phyloP scores from a whole-genome alignment of 37 sponge, comb jelly and placozoan genomes.

The Crambe crambe region DNA sequence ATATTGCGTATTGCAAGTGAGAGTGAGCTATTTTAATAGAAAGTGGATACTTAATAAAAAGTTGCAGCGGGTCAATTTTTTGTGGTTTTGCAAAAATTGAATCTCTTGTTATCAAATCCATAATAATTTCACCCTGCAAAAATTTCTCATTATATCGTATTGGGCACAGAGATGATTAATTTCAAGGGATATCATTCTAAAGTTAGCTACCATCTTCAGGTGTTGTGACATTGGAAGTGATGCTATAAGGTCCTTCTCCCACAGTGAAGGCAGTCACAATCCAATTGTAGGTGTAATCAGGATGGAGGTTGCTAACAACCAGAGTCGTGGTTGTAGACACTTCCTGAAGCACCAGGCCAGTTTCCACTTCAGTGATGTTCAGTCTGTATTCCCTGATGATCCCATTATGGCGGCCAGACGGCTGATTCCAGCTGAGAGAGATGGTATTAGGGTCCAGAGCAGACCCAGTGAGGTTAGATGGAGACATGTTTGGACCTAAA shows the following conservation, averaged over 20 bases:
- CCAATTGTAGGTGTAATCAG: conserved; percentile 44
- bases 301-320: no score
- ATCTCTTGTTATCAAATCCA: no score
- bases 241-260: conserved; percentile 38
- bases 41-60: no score
- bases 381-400: conserved; percentile 34
- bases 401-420: conserved; percentile 34
- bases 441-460: conserved; percentile 3
- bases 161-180: background rate
- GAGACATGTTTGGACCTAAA: conserved; percentile 33
- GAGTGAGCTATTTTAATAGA: no score
- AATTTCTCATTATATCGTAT: background rate
- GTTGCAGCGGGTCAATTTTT: no score
- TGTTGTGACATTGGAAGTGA: background rate
- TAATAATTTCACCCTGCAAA: no score
- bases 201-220: conserved; percentile 47
- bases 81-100: no score
- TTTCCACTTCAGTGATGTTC: conserved; percentile 12
- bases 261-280: conserved; percentile 34
- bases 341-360: background rate
- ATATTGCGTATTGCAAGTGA: no score
- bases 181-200: no score
- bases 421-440: conserved; percentile 41
- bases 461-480: conserved; percentile 2
- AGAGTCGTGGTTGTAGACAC: no score